These are phyloP conservation scores for Falcunculus frontatus DNA, from an alignment of 2,113 vertebrate species.

Conservation along the genomic window DNA sequence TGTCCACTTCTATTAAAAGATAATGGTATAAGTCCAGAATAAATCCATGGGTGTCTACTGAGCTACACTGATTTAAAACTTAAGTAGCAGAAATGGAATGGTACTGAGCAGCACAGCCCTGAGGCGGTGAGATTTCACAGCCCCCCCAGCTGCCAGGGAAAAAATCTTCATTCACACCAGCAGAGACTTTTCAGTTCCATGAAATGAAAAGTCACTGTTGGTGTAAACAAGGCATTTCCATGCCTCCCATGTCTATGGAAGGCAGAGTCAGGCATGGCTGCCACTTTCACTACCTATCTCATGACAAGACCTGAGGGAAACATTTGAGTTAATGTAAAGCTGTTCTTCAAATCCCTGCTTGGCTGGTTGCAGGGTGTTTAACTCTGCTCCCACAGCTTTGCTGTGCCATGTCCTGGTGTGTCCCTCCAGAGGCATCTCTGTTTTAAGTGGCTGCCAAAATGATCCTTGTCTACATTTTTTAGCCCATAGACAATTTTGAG, in stretches of 20 bases:
- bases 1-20: neutral
- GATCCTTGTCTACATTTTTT: neutral
- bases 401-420: accelerated
- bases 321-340: neutral
- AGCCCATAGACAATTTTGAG: neutral
- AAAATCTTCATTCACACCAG: neutral
- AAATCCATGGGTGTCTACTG: neutral
- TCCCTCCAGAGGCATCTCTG: neutral
- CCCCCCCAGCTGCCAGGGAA: neutral
- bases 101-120: neutral
- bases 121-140: accelerated
- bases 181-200: neutral
- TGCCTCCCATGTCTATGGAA: neutral
- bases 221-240: neutral
- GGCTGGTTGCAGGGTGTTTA: neutral
- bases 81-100: neutral
- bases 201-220: neutral
- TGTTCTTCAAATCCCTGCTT: neutral
- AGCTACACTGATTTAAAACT: neutral
- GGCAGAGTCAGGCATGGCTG: neutral
- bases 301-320: neutral
- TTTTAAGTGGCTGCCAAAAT: neutral
- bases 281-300: neutral
- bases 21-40: neutral
- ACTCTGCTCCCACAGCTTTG: neutral